Conservation (phyloP, 2,113 vertebrate genomes). For the Monopterus albus region DNA sequence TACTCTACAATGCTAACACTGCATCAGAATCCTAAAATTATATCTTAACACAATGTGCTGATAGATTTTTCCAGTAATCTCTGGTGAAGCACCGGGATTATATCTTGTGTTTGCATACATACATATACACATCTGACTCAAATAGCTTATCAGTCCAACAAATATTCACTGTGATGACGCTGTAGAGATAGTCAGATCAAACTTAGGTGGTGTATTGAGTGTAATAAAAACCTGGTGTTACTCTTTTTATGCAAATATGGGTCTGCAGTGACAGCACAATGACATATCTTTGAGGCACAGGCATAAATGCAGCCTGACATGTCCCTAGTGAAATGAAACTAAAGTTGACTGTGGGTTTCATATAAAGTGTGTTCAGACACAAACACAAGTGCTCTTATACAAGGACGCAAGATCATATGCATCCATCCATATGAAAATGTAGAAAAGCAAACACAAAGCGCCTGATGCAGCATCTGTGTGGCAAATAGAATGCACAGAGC, state of each 20-base stretch:
- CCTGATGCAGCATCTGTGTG: conserved; percentile 46
- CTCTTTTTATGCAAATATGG: conserved; percentile 56
- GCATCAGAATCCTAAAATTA: conserved; percentile 29
- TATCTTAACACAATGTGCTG: conserved; percentile 25
- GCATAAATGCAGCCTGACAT: conserved; percentile 35
- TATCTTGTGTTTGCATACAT: conserved; percentile 3
- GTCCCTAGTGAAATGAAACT: conserved; percentile 47
- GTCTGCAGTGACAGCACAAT: conserved; percentile 50
- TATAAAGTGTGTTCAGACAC: conserved; percentile 10
- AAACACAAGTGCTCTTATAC: conserved; percentile 13
- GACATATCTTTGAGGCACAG: conserved; percentile 57
- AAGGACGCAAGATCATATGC: conserved; percentile 25
- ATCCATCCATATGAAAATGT: conserved; percentile 14
- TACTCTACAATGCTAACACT: conserved; percentile 17
- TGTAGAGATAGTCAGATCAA: conserved; percentile 27
- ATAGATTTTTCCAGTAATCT: conserved; percentile 51
- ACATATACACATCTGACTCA: conserved; percentile 11
- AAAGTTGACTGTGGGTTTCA: conserved; percentile 43
- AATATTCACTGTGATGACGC: conserved; percentile 39
- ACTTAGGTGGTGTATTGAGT: conserved; percentile 54
- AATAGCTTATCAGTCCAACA: conserved; percentile 50
- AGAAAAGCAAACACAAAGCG: conserved; percentile 15
- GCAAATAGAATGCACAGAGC: conserved; percentile 1
- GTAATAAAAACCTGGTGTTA: conserved; percentile 63
- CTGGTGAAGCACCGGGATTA: conserved; percentile 37